phyloP scores from a whole-genome alignment of 2,888 invertebrate species.

The Neoaliturus tenellus region DNA sequence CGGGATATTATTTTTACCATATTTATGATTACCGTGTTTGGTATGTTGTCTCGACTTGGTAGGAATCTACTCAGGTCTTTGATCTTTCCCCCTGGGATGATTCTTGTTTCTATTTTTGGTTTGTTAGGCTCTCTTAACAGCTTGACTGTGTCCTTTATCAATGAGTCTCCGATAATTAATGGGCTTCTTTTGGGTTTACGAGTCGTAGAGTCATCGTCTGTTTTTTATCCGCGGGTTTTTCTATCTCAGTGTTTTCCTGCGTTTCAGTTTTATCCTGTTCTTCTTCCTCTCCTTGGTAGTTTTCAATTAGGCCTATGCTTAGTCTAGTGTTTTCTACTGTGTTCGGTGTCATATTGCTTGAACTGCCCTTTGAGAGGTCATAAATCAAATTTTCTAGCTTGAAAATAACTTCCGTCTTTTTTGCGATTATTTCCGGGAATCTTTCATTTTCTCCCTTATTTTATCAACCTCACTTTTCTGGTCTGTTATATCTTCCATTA shows the following conservation, averaged over 20 bases:
- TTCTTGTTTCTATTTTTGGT: too few relatives aligned
- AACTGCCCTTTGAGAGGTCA: neutral
- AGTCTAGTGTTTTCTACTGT: neutral
- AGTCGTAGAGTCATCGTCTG: too few relatives aligned
- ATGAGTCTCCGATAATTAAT: too few relatives aligned
- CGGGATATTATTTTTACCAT: too few relatives aligned
- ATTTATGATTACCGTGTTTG: too few relatives aligned
- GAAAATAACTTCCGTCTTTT: neutral
- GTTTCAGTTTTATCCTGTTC: neutral
- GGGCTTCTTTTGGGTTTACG: too few relatives aligned
- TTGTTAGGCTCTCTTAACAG: too few relatives aligned
- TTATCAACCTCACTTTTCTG: neutral
- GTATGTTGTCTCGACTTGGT: too few relatives aligned
- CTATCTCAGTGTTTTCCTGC: neutral
- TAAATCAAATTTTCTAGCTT: neutral
- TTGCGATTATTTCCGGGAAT: neutral
- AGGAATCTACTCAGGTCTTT: too few relatives aligned
- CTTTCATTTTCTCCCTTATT: neutral
- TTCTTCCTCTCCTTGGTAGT: neutral
- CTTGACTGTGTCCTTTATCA: too few relatives aligned
- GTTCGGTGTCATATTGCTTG: neutral
- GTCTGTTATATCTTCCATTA: neutral
- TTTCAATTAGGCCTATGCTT: neutral
- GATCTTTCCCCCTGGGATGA: too few relatives aligned
- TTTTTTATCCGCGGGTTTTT: too few relatives aligned